phyloP scores from a whole-genome alignment of 2,113 vertebrate genomes.

The Lycocorax pyrrhopterus region DNA sequence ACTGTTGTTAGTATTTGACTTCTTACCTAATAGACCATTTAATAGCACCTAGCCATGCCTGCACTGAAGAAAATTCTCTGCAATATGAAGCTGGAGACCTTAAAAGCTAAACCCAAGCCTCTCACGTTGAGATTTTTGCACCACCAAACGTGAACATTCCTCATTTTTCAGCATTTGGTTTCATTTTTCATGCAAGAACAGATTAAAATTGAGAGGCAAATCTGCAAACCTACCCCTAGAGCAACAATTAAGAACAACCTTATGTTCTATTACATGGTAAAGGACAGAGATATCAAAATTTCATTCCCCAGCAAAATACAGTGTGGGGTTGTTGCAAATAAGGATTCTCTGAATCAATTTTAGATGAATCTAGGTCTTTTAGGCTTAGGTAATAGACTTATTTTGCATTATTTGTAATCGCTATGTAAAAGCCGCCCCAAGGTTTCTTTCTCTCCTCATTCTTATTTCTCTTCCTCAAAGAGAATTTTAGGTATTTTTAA shows the following conservation, averaged over 20 bases:
- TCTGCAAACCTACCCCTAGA: background rate
- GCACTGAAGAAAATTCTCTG: background rate
- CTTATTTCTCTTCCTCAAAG: background rate
- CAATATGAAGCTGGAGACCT: background rate
- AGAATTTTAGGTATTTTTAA: background rate
- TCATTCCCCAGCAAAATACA: background rate
- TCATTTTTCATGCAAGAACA: background rate
- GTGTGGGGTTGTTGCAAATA: background rate
- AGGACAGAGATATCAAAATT: background rate
- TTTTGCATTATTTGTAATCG: background rate
- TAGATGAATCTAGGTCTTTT: background rate
- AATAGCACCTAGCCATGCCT: background rate
- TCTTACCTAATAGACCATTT: background rate
- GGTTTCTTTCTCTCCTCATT: background rate
- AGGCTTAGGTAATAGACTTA: background rate
- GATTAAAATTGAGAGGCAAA: background rate
- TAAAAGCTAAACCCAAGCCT: background rate
- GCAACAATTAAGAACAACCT: conserved; percentile 11
- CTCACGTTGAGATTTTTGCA: background rate
- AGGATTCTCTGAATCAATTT: background rate
- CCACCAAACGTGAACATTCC: background rate
- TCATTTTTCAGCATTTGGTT: background rate
- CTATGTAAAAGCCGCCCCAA: background rate
- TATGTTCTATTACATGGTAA: background rate
- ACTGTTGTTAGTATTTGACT: background rate